These are phyloP conservation scores for Metalampra italica DNA, from an alignment of 2,888 invertebrate genomes.

Conservation along the genomic window DNA sequence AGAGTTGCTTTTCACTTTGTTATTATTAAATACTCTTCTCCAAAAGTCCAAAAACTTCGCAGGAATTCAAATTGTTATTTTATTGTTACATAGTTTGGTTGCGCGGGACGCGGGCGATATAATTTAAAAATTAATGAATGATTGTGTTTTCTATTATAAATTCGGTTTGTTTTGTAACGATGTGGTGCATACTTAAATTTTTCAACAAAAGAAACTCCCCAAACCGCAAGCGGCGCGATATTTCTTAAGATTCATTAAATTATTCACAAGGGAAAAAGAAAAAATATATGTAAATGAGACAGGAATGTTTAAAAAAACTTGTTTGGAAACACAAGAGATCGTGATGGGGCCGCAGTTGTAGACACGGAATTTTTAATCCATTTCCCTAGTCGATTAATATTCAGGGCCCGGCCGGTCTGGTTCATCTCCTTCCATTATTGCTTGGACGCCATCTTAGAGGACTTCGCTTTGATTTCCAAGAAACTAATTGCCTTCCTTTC, in stretches of 20 bases:
- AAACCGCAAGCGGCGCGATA: slow-evolving; percentile 42
- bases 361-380: slow-evolving; percentile 78
- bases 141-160: not conserved
- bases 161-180: slow-evolving; percentile 4
- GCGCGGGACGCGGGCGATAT: no score
- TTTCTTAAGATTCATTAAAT: slow-evolving; percentile 74
- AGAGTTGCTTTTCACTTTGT: no score
- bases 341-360: slow-evolving; percentile 56
- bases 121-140: no score
- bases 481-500: slow-evolving; percentile 68
- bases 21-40: no score
- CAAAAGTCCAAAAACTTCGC: no score
- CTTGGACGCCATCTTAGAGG: slow-evolving; percentile 52
- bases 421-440: slow-evolving; percentile 78
- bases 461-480: slow-evolving; percentile 63
- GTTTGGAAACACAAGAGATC: slow-evolving; percentile 70
- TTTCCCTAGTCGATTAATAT: slow-evolving; percentile 78
- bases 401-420: slow-evolving; percentile 75
- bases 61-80: no score
- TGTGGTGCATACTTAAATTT: slow-evolving; percentile 12
- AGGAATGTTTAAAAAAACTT: slow-evolving; percentile 72
- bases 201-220: slow-evolving; percentile 19
- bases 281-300: slow-evolving; percentile 74
- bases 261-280: slow-evolving; percentile 68
- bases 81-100: no score